A percentile compares a stretch with the other conserved stretches of the same genome.
Conservation (phyloP, 2,888 invertebrate genomes). For the Tachina grossa region DNA sequence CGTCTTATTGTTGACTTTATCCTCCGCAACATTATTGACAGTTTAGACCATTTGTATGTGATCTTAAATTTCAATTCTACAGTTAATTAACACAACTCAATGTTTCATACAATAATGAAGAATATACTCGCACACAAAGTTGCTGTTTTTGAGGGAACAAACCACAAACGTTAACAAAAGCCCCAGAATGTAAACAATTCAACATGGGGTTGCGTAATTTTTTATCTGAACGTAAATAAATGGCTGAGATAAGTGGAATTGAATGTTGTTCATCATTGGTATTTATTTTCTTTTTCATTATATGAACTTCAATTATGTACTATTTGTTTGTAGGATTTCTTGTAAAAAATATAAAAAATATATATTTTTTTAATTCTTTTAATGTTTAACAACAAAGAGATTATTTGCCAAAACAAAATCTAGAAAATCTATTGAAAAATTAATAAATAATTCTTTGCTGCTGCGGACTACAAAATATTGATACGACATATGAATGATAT, state of each 20-base stretch:
- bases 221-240: not conserved
- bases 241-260: not conserved
- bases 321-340: not conserved
- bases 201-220: slow-evolving; percentile 39
- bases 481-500: not conserved
- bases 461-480: not conserved
- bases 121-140: slow-evolving; percentile 2
- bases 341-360: not conserved
- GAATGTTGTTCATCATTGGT: not conserved
- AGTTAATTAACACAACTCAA: slow-evolving; percentile 26
- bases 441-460: not conserved
- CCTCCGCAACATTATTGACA: not conserved
- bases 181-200: not conserved
- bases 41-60: slow-evolving; percentile 46
- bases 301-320: not conserved
- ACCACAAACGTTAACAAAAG: slow-evolving; percentile 4
- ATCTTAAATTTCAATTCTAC: slow-evolving; percentile 14
- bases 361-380: not conserved
- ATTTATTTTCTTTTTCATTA: slow-evolving; percentile 1
- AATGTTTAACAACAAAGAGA: not conserved
- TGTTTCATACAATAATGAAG: not conserved
- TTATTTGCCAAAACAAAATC: not conserved
- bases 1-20: slow-evolving; percentile 1
- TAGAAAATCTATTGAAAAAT: not conserved
- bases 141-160: not conserved